These are phyloP conservation scores for Hylaeus anthracinus DNA, from an alignment of 1,140 invertebrate species.

Conservation along the genomic window DNA sequence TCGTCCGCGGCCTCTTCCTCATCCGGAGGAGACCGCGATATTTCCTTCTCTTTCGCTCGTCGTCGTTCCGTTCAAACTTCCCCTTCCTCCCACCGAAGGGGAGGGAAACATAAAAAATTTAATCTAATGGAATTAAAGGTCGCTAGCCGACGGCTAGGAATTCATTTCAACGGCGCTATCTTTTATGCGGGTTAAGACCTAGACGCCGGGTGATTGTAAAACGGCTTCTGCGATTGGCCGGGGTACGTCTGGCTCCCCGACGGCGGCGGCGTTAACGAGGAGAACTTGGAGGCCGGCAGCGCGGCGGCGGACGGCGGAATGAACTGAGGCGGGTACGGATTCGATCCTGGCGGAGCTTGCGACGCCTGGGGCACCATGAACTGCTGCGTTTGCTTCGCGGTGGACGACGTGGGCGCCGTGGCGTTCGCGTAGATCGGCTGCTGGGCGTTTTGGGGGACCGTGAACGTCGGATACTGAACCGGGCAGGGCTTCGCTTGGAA, in stretches of 20 bases:
- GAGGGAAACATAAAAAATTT: constrained; percentile 7
- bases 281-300: constrained; percentile 47
- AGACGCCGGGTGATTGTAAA: constrained; percentile 70
- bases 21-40: constrained; percentile 5
- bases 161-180: constrained; percentile 57
- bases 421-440: constrained; percentile 59
- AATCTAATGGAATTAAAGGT: constrained; percentile 32
- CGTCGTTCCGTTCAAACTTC: background rate
- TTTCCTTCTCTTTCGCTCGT: background rate
- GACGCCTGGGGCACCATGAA: constrained; percentile 75
- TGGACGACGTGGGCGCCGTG: constrained; percentile 40
- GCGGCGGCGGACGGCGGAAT: constrained; percentile 55
- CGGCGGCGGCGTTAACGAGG: constrained; percentile 58
- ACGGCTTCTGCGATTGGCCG: constrained; percentile 63
- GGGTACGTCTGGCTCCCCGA: constrained; percentile 55
- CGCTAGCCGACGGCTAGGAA: constrained; percentile 41
- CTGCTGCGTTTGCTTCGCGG: constrained; percentile 51
- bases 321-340: constrained; percentile 78
- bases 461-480: constrained; percentile 67
- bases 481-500: constrained; percentile 64
- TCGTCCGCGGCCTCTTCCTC: constrained; percentile 12
- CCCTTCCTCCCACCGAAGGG: background rate
- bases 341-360: constrained; percentile 77
- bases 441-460: constrained; percentile 49
- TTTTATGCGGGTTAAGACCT: constrained; percentile 70